Conservation (phyloP, 2,888 invertebrate genomes). For the Parnassius smintheus region DNA sequence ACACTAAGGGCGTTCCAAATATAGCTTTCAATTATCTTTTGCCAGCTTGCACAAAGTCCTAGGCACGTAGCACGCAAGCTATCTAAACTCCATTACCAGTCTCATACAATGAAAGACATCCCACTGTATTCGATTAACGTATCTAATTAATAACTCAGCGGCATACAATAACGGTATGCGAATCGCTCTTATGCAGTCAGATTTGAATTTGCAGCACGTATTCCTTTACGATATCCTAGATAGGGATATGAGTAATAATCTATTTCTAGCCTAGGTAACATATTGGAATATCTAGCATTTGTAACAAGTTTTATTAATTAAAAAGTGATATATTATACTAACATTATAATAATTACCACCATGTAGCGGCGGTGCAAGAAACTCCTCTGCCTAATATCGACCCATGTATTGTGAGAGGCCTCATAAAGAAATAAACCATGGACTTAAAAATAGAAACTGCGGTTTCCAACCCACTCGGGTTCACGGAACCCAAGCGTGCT, state of each 20-base stretch:
- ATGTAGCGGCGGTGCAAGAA: too few species aligned
- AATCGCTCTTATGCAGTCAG: background rate
- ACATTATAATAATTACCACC: too few species aligned
- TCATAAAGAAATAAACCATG: too few species aligned
- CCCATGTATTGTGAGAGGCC: too few species aligned
- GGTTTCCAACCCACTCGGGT: too few species aligned
- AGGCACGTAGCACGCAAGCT: background rate
- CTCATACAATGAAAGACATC: background rate
- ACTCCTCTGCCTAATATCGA: too few species aligned
- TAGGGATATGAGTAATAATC: slow-evolving; percentile 16
- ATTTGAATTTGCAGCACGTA: slow-evolving; percentile 26
- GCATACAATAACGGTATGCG: slow-evolving; percentile 24
- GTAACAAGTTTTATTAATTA: slow-evolving; percentile 3
- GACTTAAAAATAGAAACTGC: too few species aligned
- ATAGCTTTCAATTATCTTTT: too few species aligned
- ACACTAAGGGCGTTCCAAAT: too few species aligned
- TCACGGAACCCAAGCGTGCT: too few species aligned
- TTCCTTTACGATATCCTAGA: background rate
- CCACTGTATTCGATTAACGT: slow-evolving; percentile 24
- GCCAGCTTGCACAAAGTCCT: background rate
- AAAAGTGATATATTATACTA: too few species aligned
- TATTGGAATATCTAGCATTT: background rate
- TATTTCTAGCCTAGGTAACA: slow-evolving; percentile 21
- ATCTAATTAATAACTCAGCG: slow-evolving; percentile 23
- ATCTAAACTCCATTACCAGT: background rate